Evolutionary conservation across 92 coral and sea anemone genomes (phyloP).

Genomic region (Heliopora coerulea): DNA sequence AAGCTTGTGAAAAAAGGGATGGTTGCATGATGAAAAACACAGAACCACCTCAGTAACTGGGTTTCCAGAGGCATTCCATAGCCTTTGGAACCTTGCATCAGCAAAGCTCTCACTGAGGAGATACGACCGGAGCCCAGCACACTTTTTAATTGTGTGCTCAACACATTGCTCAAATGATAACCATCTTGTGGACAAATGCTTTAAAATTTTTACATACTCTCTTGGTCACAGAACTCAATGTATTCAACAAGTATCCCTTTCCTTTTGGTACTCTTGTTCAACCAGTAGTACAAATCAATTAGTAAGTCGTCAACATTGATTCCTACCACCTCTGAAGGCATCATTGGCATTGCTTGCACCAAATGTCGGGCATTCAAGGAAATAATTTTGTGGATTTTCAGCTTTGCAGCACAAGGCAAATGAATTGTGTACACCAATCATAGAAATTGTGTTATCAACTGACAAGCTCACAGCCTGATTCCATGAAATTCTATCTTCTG

Average conservation of each 20-base stretch:
- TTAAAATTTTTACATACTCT: constrained; percentile 23
- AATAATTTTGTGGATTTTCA: constrained; percentile 40
- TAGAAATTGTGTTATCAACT: constrained; percentile 46
- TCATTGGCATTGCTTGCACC: constrained; percentile 49
- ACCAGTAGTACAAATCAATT: constrained; percentile 47
- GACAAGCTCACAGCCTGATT: constrained; percentile 38
- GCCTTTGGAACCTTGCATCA: constrained; percentile 26
- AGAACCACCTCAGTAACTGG: constrained; percentile 23
- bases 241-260: constrained; percentile 42
- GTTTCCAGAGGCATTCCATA: constrained; percentile 23
- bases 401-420: constrained; percentile 28
- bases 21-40: constrained; percentile 35
- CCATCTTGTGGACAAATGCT: constrained; percentile 42
- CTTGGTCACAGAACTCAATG: constrained; percentile 49
- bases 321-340: constrained; percentile 24
- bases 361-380: constrained; percentile 30
- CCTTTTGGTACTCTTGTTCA: constrained; percentile 36
- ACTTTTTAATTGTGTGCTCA: constrained; percentile 38
- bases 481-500: constrained; percentile 42
- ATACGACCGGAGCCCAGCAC: constrained; percentile 38
- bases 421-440: constrained; percentile 46
- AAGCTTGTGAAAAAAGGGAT: constrained; percentile 42
- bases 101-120: constrained; percentile 40
- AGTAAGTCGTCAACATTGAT: constrained; percentile 39
- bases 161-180: constrained; percentile 43